phyloP scores from a whole-genome alignment of 2,113 vertebrate species.

The Trogon surrucura region DNA sequence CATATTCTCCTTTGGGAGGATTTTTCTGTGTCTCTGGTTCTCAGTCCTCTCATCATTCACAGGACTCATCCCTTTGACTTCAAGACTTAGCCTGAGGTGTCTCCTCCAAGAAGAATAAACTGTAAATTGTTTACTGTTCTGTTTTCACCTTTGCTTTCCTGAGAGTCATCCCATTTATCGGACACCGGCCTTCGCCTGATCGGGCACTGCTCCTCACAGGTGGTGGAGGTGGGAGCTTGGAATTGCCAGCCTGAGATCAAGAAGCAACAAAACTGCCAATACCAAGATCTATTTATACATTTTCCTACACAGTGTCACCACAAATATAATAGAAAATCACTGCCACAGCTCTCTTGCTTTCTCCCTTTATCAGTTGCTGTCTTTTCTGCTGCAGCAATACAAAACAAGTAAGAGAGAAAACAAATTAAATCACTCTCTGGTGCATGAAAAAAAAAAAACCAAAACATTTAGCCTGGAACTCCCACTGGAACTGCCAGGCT shows the following conservation, averaged over 20 bases:
- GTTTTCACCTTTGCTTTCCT: background rate
- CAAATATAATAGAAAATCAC: constrained; percentile 70
- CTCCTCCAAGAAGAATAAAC: background rate
- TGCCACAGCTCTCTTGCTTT: background rate
- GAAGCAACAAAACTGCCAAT: constrained; percentile 64
- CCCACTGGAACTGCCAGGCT: background rate
- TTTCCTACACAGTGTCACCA: constrained; percentile 41
- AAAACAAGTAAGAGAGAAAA: constrained; percentile 53
- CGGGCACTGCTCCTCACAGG: background rate
- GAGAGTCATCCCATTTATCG: background rate
- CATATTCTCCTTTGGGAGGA: background rate
- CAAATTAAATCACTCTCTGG: constrained; percentile 63
- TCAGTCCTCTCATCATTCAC: background rate
- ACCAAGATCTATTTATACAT: constrained; percentile 70
- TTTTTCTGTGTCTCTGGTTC: background rate
- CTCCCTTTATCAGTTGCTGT: constrained; percentile 7
- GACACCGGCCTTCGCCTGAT: background rate
- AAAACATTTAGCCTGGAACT: constrained; percentile 46
- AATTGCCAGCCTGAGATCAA: constrained; percentile 54
- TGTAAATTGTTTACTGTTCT: background rate
- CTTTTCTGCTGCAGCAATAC: constrained; percentile 25
- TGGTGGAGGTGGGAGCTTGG: background rate
- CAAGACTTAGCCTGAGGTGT: background rate
- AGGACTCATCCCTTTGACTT: background rate
- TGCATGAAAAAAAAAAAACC: constrained; percentile 8